Evolutionary conservation across 2,113 vertebrate genomes (phyloP).

Genomic region (Riparia riparia): DNA sequence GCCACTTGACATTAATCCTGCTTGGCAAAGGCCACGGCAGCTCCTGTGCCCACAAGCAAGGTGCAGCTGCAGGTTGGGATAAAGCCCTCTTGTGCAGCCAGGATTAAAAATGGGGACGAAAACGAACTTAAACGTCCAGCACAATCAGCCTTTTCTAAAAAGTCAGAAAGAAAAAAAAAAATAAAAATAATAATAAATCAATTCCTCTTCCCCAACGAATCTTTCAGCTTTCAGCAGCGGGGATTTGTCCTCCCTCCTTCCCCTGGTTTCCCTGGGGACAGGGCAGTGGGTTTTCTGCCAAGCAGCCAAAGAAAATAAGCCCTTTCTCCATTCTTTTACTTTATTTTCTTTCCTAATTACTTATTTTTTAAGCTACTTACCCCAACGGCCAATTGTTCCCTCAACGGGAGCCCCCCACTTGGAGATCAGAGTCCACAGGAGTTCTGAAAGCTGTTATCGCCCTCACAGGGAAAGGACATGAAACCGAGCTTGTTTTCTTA

Average conservation of each 20-base stretch:
- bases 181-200: background rate
- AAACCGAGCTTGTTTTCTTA: background rate
- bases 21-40: background rate
- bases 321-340: background rate
- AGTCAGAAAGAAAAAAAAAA: background rate
- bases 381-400: background rate
- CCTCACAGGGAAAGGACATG: background rate
- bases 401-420: accelerated
- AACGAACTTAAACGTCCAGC: background rate
- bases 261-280: background rate
- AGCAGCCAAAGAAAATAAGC: background rate
- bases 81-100: background rate
- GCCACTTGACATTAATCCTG: constrained; percentile 15
- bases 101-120: background rate
- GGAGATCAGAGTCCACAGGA: background rate
- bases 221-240: background rate
- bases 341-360: background rate
- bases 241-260: background rate
- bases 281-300: background rate
- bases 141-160: background rate
- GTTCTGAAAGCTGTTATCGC: background rate
- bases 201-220: background rate
- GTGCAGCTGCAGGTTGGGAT: constrained; percentile 36
- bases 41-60: background rate
- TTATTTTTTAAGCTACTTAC: background rate